Conservation (phyloP, 2,888 invertebrate genomes). For the Sericinus montela region DNA sequence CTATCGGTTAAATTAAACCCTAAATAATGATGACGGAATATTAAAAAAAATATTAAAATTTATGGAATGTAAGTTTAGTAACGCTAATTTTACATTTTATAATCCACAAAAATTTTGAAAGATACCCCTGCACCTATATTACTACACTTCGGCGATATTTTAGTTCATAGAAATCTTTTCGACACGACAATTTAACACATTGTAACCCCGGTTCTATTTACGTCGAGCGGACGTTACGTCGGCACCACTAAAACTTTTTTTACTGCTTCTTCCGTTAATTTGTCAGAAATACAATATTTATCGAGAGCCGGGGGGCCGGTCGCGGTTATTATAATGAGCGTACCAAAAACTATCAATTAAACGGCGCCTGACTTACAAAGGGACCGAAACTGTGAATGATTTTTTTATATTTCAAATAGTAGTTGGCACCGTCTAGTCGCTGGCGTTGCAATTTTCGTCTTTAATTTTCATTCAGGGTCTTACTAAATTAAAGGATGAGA, state of each 20-base stretch:
- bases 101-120: too few species aligned
- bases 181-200: not conserved
- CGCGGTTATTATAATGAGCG: slow-evolving; percentile 60
- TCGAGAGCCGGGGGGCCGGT: slow-evolving; percentile 47
- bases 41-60: too few species aligned
- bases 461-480: slow-evolving; percentile 30
- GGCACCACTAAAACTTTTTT: slow-evolving; percentile 37
- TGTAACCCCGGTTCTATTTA: slow-evolving; percentile 25
- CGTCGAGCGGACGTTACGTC: slow-evolving; percentile 26
- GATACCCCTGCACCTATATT: too few species aligned
- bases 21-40: too few species aligned
- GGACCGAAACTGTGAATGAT: slow-evolving; percentile 36
- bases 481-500: slow-evolving; percentile 8
- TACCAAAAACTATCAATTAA: slow-evolving; percentile 65
- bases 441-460: slow-evolving; percentile 25
- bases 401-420: slow-evolving; percentile 22
- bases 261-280: slow-evolving; percentile 58
- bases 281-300: slow-evolving; percentile 72
- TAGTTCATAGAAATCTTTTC: too few species aligned
- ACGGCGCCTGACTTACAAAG: slow-evolving; percentile 55
- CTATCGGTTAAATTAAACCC: too few species aligned
- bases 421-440: slow-evolving; percentile 32
- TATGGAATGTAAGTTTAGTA: too few species aligned
- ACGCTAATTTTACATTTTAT: too few species aligned
- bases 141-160: too few species aligned